Conservation (phyloP, 2,113 vertebrate species). For the Hirundichthys speculiger region DNA sequence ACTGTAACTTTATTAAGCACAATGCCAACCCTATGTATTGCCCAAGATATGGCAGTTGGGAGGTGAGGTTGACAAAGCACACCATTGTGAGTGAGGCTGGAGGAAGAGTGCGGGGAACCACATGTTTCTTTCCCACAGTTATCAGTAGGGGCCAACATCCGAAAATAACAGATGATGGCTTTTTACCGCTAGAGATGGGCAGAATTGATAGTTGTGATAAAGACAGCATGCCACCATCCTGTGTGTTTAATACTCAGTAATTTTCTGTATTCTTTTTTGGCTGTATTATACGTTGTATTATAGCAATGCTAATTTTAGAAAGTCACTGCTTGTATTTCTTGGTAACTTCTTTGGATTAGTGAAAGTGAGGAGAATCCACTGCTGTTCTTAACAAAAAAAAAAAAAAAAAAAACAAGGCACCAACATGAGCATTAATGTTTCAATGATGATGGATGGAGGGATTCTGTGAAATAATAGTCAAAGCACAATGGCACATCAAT, state of each 20-base stretch:
- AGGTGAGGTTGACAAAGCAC: constrained; percentile 72
- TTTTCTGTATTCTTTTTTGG: background rate
- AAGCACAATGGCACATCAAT: too few relatives aligned
- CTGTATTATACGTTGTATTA: background rate
- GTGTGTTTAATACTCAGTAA: constrained; percentile 5
- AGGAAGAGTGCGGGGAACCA: constrained; percentile 63
- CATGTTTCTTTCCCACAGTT: constrained; percentile 80
- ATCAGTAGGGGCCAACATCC: constrained; percentile 67
- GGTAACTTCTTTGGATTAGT: too few relatives aligned
- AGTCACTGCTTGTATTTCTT: background rate
- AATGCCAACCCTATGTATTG: constrained; percentile 76
- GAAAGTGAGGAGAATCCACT: too few relatives aligned
- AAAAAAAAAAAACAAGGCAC: too few relatives aligned
- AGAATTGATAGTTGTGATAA: constrained; percentile 47
- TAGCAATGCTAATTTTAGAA: background rate
- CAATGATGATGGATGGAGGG: too few relatives aligned
- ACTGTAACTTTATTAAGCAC: constrained; percentile 79
- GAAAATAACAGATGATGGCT: constrained; percentile 69
- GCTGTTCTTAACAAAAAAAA: background rate
- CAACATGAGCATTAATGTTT: too few relatives aligned
- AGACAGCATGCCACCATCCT: constrained; percentile 9
- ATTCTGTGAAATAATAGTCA: too few relatives aligned
- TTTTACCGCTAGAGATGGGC: constrained; percentile 52
- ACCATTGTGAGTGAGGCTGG: constrained; percentile 64
- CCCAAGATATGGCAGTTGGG: constrained; percentile 57